Conservation (phyloP, 1,140 invertebrate genomes). For the Leucophenga varia region DNA sequence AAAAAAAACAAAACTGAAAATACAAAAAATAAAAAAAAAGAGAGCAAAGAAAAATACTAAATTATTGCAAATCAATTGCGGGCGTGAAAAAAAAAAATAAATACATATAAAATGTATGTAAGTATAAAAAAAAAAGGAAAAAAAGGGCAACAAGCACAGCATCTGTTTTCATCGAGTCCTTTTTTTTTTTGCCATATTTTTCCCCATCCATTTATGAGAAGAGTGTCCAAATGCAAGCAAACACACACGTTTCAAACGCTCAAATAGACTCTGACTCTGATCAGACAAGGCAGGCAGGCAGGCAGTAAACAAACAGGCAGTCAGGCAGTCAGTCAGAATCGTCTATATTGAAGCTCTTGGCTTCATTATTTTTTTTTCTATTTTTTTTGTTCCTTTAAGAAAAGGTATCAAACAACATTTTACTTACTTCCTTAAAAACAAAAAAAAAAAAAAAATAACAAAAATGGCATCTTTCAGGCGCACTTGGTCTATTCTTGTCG, state of each 20-base stretch:
- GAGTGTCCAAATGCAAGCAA: slow-evolving; percentile 2
- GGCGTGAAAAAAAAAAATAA: slow-evolving; percentile 20
- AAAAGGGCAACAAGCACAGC: not conserved
- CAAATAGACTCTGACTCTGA: slow-evolving; percentile 16
- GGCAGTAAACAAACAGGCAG: too few relatives aligned
- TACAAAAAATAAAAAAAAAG: not conserved
- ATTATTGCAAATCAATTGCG: slow-evolving; percentile 55
- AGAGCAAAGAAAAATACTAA: slow-evolving; percentile 31
- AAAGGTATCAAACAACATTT: slow-evolving; percentile 8
- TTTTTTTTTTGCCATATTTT: too few relatives aligned
- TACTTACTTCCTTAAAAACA: slow-evolving; percentile 4
- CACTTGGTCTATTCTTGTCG: not conserved
- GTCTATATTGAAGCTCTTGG: slow-evolving; percentile 13
- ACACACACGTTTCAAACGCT: slow-evolving; percentile 17
- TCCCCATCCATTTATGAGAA: too few relatives aligned
- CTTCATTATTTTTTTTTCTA: not conserved
- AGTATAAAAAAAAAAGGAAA: not conserved
- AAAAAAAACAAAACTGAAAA: slow-evolving; percentile 1
- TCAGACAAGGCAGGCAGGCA: not conserved
- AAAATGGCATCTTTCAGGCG: too few relatives aligned
- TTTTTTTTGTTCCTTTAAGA: not conserved
- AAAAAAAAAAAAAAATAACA: too few relatives aligned
- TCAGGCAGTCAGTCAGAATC: not conserved
- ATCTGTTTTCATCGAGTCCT: slow-evolving; percentile 8
- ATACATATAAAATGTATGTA: slow-evolving; percentile 11